Evolutionary conservation across 2,797 vertebrate species (phyloP).

Genomic region (Gila robusta): DNA sequence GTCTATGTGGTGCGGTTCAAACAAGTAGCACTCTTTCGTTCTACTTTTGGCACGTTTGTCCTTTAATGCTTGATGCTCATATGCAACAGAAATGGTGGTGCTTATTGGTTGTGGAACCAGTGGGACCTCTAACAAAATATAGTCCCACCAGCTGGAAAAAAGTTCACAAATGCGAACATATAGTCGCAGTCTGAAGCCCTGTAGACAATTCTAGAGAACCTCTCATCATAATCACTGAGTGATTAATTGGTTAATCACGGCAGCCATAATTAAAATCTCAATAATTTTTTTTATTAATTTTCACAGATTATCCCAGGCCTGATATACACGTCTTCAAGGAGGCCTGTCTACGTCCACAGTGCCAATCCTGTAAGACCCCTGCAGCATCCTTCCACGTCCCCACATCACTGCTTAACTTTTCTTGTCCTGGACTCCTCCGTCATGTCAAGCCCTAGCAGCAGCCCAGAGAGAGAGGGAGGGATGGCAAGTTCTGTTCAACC

Average conservation of each 20-base stretch:
- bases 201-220: background rate
- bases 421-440: constrained; percentile 40
- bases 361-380: constrained; percentile 56
- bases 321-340: constrained; percentile 17
- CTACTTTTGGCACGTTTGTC: too few relatives aligned
- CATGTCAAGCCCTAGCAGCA: constrained; percentile 80
- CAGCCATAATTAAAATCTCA: background rate
- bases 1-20: too few relatives aligned
- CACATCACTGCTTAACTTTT: constrained; percentile 28
- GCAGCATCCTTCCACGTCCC: constrained; percentile 26
- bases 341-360: constrained; percentile 27
- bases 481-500: constrained; percentile 67
- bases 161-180: background rate
- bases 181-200: background rate
- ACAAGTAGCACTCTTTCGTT: too few relatives aligned
- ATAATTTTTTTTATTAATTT: background rate
- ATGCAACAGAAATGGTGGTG: too few relatives aligned
- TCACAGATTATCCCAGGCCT: constrained; percentile 44
- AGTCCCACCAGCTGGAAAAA: background rate
- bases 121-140: too few relatives aligned
- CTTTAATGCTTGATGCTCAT: too few relatives aligned
- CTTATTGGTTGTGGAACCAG: too few relatives aligned
- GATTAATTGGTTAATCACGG: background rate
- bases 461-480: constrained; percentile 78
- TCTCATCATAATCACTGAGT: background rate